These are phyloP conservation scores for Actias luna DNA, from an alignment of 2,888 invertebrate species.

Conservation along the genomic window DNA sequence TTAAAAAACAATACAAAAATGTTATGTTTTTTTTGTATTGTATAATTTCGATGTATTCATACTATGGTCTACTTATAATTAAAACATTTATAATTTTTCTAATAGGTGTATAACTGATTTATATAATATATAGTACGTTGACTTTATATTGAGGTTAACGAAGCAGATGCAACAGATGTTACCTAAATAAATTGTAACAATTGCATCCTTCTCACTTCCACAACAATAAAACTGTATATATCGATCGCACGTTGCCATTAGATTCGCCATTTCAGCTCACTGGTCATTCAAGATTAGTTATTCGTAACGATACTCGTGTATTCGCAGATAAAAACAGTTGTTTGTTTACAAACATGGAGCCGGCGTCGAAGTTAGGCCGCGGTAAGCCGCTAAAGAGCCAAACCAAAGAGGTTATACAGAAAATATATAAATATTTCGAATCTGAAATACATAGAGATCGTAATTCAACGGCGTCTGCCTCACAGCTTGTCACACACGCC, in stretches of 20 bases:
- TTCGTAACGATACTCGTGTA: constrained; percentile 39
- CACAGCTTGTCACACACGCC: constrained; percentile 40
- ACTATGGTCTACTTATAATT: no score
- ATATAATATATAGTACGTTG: no score
- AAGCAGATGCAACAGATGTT: neutral
- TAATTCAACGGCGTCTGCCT: constrained; percentile 40
- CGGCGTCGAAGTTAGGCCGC: constrained; percentile 38
- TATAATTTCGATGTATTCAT: no score
- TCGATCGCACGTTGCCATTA: constrained; percentile 18
- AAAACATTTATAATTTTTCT: no score
- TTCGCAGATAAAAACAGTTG: constrained; percentile 15
- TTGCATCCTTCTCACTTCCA: constrained; percentile 24
- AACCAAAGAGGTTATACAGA: constrained; percentile 41
- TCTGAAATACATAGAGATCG: constrained; percentile 40
- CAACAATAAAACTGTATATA: constrained; percentile 15
- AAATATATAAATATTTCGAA: constrained; percentile 41
- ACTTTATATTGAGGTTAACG: neutral
- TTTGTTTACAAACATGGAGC: constrained; percentile 33
- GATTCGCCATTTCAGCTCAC: constrained; percentile 11
- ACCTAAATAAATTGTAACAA: neutral
- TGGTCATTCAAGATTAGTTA: constrained; percentile 38
- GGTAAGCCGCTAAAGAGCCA: constrained; percentile 41
- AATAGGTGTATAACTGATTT: no score
- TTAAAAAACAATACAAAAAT: no score
- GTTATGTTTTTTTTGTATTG: no score